These are phyloP conservation scores for Neocrepidodera transversa DNA, from an alignment of 2,888 invertebrate species.

Conservation along the genomic window DNA sequence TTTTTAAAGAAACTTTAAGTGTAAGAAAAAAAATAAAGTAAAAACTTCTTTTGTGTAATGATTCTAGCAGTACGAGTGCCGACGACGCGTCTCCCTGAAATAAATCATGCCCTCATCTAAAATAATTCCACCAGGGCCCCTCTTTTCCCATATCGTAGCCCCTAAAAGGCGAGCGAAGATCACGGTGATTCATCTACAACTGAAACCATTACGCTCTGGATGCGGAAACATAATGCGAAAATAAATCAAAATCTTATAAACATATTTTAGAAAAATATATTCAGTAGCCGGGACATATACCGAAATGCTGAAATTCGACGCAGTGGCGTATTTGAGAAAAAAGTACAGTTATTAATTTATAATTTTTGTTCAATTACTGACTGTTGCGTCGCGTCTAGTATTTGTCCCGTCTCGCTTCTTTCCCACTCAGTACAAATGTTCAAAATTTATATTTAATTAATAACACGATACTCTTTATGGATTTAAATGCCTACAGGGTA, in stretches of 20 bases:
- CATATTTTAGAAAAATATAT: conserved; percentile 53
- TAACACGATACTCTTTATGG: no score
- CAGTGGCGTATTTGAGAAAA: conserved; percentile 1
- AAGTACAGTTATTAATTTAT: no score
- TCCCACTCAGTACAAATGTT: no score
- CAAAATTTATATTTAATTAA: no score
- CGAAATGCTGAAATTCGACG: conserved; percentile 25
- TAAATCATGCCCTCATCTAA: conserved; percentile 38
- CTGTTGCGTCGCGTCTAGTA: no score
- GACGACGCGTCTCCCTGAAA: conserved; percentile 11
- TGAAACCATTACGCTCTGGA: conserved; percentile 44
- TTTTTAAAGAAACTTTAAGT: no score
- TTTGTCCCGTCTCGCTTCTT: no score
- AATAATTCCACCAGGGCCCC: conserved; percentile 35
- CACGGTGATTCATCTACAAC: conserved; percentile 46
- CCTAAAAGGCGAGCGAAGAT: conserved; percentile 37
- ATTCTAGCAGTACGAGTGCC: conserved; percentile 5
- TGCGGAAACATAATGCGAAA: conserved; percentile 49
- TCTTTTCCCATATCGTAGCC: conserved; percentile 26
- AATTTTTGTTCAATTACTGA: no score
- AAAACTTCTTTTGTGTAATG: conserved; percentile 9
- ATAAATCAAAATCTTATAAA: conserved; percentile 56
- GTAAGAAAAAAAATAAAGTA: conserved; percentile 1
- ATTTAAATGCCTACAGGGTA: no score
- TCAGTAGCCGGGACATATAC: conserved; percentile 42